Conservation (phyloP, 1,140 invertebrate species). For the Microplitis mediator region DNA sequence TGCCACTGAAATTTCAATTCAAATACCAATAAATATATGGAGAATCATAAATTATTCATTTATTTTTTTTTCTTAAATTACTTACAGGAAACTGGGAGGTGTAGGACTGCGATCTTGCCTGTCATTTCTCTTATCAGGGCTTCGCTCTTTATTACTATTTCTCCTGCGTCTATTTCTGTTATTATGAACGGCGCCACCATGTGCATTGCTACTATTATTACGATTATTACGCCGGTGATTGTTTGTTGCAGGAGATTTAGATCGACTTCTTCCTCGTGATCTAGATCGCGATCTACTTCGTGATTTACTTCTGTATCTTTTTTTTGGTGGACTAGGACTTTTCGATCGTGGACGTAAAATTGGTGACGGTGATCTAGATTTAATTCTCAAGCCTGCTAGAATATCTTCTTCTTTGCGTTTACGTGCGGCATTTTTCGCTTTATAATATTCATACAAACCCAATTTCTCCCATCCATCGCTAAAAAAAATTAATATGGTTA, state of each 20-base stretch:
- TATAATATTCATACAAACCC: constrained; percentile 96
- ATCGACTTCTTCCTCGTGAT: constrained; percentile 63
- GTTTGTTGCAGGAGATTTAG: constrained; percentile 63
- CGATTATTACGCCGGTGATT: constrained; percentile 51
- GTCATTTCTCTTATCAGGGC: constrained; percentile 54
- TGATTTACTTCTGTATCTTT: constrained; percentile 73
- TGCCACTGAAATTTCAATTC: constrained; percentile 46
- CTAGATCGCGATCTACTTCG: constrained; percentile 62
- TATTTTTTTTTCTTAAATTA: constrained; percentile 32
- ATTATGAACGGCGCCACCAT: constrained; percentile 42
- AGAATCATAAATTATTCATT: not conserved
- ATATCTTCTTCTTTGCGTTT: constrained; percentile 90
- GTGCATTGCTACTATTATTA: constrained; percentile 41
- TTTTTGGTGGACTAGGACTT: constrained; percentile 74
- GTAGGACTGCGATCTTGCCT: constrained; percentile 72
- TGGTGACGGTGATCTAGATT: constrained; percentile 76
- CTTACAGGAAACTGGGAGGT: constrained; percentile 80
- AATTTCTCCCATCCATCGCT: constrained; percentile 98
- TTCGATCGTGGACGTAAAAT: constrained; percentile 70
- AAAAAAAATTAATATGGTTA: constrained; percentile 36
- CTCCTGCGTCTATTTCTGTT: constrained; percentile 52
- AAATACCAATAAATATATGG: not conserved
- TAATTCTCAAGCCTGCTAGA: constrained; percentile 69
- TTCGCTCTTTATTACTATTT: constrained; percentile 57
- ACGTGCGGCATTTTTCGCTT: constrained; percentile 89